Conservation (phyloP, 2,888 invertebrate species). For the Acleris laterana region DNA sequence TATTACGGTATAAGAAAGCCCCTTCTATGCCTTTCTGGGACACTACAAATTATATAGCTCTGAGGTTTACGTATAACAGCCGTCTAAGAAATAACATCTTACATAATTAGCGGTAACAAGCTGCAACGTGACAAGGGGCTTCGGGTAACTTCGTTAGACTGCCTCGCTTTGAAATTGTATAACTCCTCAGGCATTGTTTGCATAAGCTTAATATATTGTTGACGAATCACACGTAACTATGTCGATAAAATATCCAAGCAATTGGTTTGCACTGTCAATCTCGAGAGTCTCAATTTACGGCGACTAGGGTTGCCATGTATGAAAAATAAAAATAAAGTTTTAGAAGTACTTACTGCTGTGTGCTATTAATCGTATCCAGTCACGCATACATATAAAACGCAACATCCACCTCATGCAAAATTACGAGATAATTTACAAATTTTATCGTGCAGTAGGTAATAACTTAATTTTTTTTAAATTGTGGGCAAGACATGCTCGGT, state of each 20-base stretch:
- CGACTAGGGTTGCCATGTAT: constrained; percentile 13
- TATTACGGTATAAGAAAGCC: no score
- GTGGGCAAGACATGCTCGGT: background rate
- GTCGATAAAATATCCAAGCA: constrained; percentile 19
- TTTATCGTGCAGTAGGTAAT: no score
- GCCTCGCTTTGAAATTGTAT: constrained; percentile 15
- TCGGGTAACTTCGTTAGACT: constrained; percentile 19
- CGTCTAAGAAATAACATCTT: no score
- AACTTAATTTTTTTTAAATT: background rate
- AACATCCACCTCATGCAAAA: no score
- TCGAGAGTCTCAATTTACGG: constrained; percentile 6
- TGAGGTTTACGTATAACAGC: no score
- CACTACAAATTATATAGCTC: no score
- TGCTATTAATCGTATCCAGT: no score
- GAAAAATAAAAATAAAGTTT: background rate
- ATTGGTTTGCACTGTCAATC: constrained; percentile 29
- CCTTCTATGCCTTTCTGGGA: no score
- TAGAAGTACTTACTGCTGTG: background rate
- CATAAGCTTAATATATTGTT: constrained; percentile 2
- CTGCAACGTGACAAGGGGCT: no score
- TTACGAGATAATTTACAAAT: no score
- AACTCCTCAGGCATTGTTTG: background rate
- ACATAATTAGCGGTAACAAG: no score
- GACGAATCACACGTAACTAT: constrained; percentile 2
- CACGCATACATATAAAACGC: no score